phyloP scores from a whole-genome alignment of 2,888 invertebrate genomes.

The Campaea margaritaria region DNA sequence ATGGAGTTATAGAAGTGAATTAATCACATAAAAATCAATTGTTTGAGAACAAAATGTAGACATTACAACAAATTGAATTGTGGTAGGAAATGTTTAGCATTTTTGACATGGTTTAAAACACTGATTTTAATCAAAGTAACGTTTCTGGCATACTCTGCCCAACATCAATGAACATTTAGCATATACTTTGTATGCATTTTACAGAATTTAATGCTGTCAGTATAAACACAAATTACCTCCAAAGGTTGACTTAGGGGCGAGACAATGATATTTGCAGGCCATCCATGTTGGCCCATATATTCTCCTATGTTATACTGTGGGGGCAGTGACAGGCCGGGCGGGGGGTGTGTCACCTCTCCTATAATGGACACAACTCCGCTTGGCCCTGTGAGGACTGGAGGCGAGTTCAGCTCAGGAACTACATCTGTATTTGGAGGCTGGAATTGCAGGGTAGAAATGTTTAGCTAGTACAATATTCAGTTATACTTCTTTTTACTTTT shows the following conservation, averaged over 20 bases:
- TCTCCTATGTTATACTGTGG: constrained; percentile 79
- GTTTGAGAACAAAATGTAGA: neutral
- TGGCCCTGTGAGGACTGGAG: constrained; percentile 66
- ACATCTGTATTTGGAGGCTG: constrained; percentile 72
- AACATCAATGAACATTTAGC: too few relatives aligned
- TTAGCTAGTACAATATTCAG: neutral
- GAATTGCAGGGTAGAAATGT: constrained; percentile 41
- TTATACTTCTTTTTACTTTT: too few relatives aligned
- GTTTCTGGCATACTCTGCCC: too few relatives aligned
- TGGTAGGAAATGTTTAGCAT: too few relatives aligned
- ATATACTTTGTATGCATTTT: too few relatives aligned
- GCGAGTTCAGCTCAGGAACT: constrained; percentile 71
- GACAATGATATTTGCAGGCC: constrained; percentile 79
- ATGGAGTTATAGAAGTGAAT: too few relatives aligned
- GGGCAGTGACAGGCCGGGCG: constrained; percentile 75
- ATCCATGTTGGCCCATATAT: constrained; percentile 75
- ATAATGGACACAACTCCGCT: constrained; percentile 69
- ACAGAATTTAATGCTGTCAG: too few relatives aligned
- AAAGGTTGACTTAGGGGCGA: constrained; percentile 75
- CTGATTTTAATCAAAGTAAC: too few relatives aligned
- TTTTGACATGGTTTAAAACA: too few relatives aligned
- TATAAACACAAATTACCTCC: constrained; percentile 72
- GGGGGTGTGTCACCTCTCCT: constrained; percentile 75
- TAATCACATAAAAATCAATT: neutral
- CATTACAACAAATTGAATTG: too few relatives aligned